These are phyloP conservation scores for Xenopus petersii DNA, from an alignment of 2,797 vertebrate genomes.

Conservation along the genomic window DNA sequence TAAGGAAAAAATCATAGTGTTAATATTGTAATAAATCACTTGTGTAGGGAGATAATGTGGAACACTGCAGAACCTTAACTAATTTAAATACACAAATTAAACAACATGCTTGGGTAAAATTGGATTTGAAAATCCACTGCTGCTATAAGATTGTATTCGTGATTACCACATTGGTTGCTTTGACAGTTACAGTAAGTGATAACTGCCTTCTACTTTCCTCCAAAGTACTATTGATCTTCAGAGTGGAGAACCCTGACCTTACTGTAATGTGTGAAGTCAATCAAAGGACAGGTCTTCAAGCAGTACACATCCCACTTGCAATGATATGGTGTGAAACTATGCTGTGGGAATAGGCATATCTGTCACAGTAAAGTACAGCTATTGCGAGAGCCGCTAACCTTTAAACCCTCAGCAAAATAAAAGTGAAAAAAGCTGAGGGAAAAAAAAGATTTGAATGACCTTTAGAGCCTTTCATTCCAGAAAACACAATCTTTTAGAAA, in stretches of 20 bases:
- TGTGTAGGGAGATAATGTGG: neutral
- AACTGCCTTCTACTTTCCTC: slow-evolving; percentile 29
- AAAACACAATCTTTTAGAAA: neutral
- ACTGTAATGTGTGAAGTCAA: slow-evolving; percentile 45
- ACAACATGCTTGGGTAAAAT: neutral
- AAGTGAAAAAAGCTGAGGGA: slow-evolving; percentile 3
- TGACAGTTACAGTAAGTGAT: slow-evolving; percentile 6
- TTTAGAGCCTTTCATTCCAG: slow-evolving; percentile 20
- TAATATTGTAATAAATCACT: neutral
- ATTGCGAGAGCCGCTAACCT: slow-evolving; percentile 43
- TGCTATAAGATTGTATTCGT: slow-evolving; percentile 1
- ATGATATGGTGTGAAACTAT: slow-evolving; percentile 42
- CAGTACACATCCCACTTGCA: slow-evolving; percentile 8
- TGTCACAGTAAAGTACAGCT: neutral
- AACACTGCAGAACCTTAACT: neutral
- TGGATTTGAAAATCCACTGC: neutral
- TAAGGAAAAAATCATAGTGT: neutral
- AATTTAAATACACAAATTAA: neutral
- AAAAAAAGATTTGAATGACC: slow-evolving; percentile 17
- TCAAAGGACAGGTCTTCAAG: slow-evolving; percentile 35
- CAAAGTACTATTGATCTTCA: slow-evolving; percentile 45
- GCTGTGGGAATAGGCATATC: slow-evolving; percentile 25
- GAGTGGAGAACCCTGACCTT: slow-evolving; percentile 45
- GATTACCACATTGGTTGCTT: neutral
- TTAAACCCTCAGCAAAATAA: slow-evolving; percentile 9